phyloP scores from a whole-genome alignment of 2,113 vertebrate species.

The Rostratula benghalensis region DNA sequence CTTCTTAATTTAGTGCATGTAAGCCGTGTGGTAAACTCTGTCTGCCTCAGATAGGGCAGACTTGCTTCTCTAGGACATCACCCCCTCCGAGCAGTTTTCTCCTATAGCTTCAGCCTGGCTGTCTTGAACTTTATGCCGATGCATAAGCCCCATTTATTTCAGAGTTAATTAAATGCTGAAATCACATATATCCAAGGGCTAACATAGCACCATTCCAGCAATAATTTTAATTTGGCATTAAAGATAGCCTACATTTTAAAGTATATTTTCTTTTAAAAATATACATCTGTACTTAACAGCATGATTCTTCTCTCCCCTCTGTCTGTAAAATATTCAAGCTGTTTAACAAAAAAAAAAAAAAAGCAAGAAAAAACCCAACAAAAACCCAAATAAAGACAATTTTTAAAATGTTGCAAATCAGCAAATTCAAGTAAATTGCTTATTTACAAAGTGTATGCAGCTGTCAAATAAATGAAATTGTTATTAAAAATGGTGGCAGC shows the following conservation, averaged over 20 bases:
- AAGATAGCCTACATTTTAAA: constrained; percentile 7
- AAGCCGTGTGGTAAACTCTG: constrained; percentile 65
- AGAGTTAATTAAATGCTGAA: constrained; percentile 75
- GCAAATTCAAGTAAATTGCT: constrained; percentile 39
- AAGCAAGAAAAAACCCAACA: background rate
- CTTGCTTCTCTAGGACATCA: constrained; percentile 61
- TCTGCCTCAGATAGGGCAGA: constrained; percentile 64
- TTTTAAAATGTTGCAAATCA: background rate
- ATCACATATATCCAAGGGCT: constrained; percentile 14
- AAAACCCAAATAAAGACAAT: background rate
- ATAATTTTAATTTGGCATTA: constrained; percentile 62
- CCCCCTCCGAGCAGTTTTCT: constrained; percentile 61
- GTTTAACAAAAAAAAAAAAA: background rate
- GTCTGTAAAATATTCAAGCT: background rate
- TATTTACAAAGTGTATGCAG: background rate
- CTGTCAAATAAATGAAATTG: constrained; percentile 15
- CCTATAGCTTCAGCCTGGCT: constrained; percentile 40
- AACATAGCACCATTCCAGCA: constrained; percentile 47
- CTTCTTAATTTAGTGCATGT: constrained; percentile 78
- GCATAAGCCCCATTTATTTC: constrained; percentile 56
- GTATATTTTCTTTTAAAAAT: constrained; percentile 12
- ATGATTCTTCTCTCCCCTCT: background rate
- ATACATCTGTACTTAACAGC: background rate
- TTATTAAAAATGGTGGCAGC: constrained; percentile 20
- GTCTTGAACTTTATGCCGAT: constrained; percentile 69